Percentiles rank a stretch among this genome's conserved stretches.
Conservation (phyloP, 2,888 invertebrate genomes). For the Calameuta idolon region DNA sequence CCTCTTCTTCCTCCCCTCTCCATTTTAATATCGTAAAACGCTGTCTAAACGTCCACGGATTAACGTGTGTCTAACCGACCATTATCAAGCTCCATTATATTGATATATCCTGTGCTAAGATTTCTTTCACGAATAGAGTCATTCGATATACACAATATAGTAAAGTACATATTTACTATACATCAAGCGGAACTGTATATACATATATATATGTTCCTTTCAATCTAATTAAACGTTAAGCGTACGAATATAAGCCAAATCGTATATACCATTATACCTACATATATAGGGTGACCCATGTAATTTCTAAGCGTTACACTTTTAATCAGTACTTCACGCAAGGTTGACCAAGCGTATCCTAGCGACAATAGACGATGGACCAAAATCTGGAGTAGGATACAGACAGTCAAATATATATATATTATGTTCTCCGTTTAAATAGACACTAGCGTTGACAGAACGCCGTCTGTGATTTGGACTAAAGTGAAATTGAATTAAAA, state of each 20-base stretch:
- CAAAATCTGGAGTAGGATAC: constrained; percentile 27
- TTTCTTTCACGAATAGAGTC: neutral
- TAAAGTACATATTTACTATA: neutral
- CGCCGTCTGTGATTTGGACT: constrained; percentile 41
- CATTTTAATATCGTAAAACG: constrained; percentile 40
- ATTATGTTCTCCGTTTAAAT: constrained; percentile 45
- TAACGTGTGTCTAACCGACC: neutral
- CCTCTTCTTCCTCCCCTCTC: neutral
- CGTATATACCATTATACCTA: neutral
- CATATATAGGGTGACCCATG: constrained; percentile 16
- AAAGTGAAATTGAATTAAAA: constrained; percentile 38
- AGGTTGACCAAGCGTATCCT: constrained; percentile 38
- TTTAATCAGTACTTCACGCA: constrained; percentile 48
- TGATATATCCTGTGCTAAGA: neutral
- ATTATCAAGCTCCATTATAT: neutral
- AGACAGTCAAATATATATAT: constrained; percentile 21
- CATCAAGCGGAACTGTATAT: neutral
- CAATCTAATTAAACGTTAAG: neutral
- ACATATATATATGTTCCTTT: neutral
- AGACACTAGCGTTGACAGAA: constrained; percentile 33
- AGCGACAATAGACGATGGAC: constrained; percentile 37
- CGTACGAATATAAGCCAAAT: constrained; percentile 7
- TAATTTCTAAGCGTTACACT: constrained; percentile 43
- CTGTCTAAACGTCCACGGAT: constrained; percentile 10
- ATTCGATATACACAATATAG: neutral